These are phyloP conservation scores for Myzus persicae DNA, from an alignment of 1,140 invertebrate species.

Conservation along the genomic window DNA sequence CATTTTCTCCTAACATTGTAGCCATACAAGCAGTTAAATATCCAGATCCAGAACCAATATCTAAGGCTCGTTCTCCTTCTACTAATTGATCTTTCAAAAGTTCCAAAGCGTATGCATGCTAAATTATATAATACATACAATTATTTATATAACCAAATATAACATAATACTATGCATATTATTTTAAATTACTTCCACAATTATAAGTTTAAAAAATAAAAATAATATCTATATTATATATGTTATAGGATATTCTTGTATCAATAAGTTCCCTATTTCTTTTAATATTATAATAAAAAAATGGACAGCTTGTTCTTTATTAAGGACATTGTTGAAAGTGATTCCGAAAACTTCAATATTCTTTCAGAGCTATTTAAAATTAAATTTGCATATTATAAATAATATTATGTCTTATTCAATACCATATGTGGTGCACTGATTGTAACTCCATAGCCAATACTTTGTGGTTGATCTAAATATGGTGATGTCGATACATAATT, in stretches of 20 bases:
- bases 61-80: slow-evolving; percentile 82
- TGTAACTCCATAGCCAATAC: slow-evolving; percentile 89
- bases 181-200: background rate
- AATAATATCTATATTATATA: background rate
- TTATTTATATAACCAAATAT: background rate
- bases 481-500: slow-evolving; percentile 79
- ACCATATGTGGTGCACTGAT: slow-evolving; percentile 99
- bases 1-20: slow-evolving; percentile 80
- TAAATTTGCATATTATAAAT: background rate
- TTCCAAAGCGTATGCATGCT: slow-evolving; percentile 94
- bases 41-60: slow-evolving; percentile 95
- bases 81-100: slow-evolving; percentile 82
- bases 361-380: background rate
- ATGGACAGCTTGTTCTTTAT: background rate
- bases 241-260: background rate
- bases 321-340: background rate
- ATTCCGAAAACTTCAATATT: background rate
- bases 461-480: slow-evolving; percentile 90
- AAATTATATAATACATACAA: slow-evolving; percentile 22
- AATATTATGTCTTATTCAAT: slow-evolving; percentile 59
- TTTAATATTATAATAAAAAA: background rate
- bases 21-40: slow-evolving; percentile 97
- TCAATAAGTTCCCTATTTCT: background rate
- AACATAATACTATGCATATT: background rate
- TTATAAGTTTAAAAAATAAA: background rate